Evolutionary conservation across 2,888 invertebrate genomes (phyloP).

Genomic region (Lymantria dispar): DNA sequence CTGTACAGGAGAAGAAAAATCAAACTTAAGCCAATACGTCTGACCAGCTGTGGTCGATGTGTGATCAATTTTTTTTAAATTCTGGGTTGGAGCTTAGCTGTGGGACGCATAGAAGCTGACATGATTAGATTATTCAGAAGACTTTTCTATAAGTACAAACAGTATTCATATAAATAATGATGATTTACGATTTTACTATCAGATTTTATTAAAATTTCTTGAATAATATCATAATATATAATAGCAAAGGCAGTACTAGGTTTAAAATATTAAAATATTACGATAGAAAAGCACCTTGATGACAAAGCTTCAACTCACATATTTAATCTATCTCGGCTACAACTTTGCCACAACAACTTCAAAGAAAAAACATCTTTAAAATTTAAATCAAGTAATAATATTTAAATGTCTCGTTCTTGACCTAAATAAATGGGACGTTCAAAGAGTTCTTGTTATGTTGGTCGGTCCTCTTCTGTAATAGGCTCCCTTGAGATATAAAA

Average conservation of each 20-base stretch:
- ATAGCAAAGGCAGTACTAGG: neutral
- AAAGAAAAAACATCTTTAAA: slow-evolving; percentile 21
- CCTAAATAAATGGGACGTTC: slow-evolving; percentile 27
- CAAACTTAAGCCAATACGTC: no score
- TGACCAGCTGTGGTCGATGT: no score
- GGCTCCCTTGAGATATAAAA: slow-evolving; percentile 66
- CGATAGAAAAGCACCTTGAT: neutral
- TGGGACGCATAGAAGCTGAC: no score
- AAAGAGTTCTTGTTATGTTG: slow-evolving; percentile 32
- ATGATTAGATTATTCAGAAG: no score
- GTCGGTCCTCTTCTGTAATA: slow-evolving; percentile 49
- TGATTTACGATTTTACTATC: no score
- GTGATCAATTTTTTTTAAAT: no score
- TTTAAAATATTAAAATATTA: neutral
- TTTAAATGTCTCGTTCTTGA: slow-evolving; percentile 33
- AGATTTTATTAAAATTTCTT: no score
- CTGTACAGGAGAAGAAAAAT: no score
- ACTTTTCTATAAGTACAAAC: no score
- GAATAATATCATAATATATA: neutral
- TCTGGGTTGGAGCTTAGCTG: no score
- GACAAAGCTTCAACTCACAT: neutral
- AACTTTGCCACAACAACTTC: neutral
- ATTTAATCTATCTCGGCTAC: neutral
- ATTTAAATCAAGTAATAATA: slow-evolving; percentile 33
- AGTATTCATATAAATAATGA: no score